These are phyloP conservation scores for Theonella swinhoei DNA, from an alignment of 37 sponge, comb jelly and placozoan genomes.

Conservation along the genomic window DNA sequence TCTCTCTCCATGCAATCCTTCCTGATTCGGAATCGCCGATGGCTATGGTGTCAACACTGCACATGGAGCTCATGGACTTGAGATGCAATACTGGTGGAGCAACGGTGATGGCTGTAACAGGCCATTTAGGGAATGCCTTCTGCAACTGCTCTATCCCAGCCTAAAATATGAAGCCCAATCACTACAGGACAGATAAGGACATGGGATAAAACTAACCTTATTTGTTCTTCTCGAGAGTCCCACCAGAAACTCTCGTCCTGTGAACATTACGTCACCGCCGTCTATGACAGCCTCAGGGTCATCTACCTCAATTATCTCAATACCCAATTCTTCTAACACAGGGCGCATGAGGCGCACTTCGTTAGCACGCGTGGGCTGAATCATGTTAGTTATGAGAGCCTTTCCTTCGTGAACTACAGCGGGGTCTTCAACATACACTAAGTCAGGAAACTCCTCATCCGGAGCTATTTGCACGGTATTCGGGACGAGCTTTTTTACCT, in stretches of 20 bases:
- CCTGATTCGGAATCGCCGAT: constrained; percentile 61
- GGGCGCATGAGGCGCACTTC: constrained; percentile 33
- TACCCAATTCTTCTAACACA: constrained; percentile 42
- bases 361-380: constrained; percentile 32
- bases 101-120: constrained; percentile 52
- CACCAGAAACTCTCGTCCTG: constrained; percentile 79
- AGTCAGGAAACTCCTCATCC: constrained; percentile 70
- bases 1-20: constrained; percentile 46
- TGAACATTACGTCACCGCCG: constrained; percentile 86
- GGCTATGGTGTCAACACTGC: constrained; percentile 68
- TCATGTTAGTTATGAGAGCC: constrained; percentile 53
- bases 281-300: constrained; percentile 59
- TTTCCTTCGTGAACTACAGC: constrained; percentile 42
- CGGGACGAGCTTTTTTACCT: constrained; percentile 43
- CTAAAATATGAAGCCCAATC: constrained; percentile 11
- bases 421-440: constrained; percentile 80
- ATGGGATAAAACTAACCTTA: constrained; percentile 34
- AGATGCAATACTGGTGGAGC: constrained; percentile 64
- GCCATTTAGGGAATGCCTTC: constrained; percentile 56
- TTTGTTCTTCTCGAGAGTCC: constrained; percentile 72
- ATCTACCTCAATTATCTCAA: constrained; percentile 49
- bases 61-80: constrained; percentile 83
- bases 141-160: constrained; percentile 62
- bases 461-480: constrained; percentile 36
- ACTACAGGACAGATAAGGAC: not conserved